Conservation (phyloP, 2,797 vertebrate genomes). For the Tiaroga cobitis region DNA sequence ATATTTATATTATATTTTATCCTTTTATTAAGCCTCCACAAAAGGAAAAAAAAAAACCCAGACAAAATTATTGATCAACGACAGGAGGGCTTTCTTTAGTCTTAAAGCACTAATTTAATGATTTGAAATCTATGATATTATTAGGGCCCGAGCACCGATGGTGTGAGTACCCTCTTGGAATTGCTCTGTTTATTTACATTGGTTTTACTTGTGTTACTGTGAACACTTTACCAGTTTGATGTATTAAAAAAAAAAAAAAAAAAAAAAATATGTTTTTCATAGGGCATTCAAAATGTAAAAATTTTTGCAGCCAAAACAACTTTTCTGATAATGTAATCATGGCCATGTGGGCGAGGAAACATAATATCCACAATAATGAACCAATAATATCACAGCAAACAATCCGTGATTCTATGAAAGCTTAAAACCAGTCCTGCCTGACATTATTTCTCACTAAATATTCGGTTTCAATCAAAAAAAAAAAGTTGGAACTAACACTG, state of each 20-base stretch:
- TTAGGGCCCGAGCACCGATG: too few relatives aligned
- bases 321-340: conserved; percentile 2
- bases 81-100: background rate
- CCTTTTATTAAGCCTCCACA: background rate
- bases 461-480: background rate
- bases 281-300: background rate
- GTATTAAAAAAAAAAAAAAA: background rate
- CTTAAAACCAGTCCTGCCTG: background rate
- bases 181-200: background rate
- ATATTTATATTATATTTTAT: too few relatives aligned
- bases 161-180: too few relatives aligned
- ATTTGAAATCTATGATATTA: background rate
- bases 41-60: background rate
- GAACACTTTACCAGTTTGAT: background rate
- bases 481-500: background rate
- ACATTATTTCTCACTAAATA: background rate
- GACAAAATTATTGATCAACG: background rate
- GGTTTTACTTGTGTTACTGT: background rate
- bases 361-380: background rate
- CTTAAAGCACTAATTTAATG: background rate
- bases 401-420: background rate
- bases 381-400: background rate
- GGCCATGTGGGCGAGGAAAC: background rate
- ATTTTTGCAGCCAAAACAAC: background rate
- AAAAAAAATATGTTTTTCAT: background rate